Evolutionary conservation across 2,797 vertebrate species (phyloP), one percentile per base, ranked within the genome.

Genomic region (Helicolenus hilgendorfi): DNA sequence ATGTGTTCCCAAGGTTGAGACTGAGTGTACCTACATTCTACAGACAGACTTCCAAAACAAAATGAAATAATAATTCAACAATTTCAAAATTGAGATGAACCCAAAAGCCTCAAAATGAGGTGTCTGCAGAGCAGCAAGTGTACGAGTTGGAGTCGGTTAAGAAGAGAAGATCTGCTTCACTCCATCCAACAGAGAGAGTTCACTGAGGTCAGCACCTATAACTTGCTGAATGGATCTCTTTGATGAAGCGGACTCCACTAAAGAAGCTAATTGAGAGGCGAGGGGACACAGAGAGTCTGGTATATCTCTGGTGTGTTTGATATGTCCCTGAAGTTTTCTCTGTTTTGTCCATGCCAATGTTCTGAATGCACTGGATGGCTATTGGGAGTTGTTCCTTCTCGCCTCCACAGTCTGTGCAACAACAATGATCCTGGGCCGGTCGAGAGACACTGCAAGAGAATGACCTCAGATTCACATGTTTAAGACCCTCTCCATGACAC

Each of bases 381-480:
- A 29, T 33, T 22, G 26, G 27, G 53, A 65, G 11, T 20, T 11
- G n/a, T n/a, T 59, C 9, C n/a, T 53, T 22, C 11, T 69, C 29
- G 18, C 49, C 36, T 49, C 3, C 9, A 49, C 36, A 59, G 45
- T 53, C 11, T 20, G 4, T 5, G 0, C 9, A 77, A 45, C 8
- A 0, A 45, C 27, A 49, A 35, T 13, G 38, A 20, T 11, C n/a
- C 63, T 13, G 1, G 7, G 14, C 18, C 29, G 2, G 49, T 41
- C 2, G 2, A 49, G 45, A 36, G 2, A 72, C 7, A 59, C 15
- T 29, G 65, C 26, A 20, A 3, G 4, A 70, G n/a, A 20, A 14
- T 76, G 77, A 84, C 67, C 56, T 79, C n/a, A 56, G 77, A 85
- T 87, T 79, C 22, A 63, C 72, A 55, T 75, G 60, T 80, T 77